Conservation (phyloP, 2,888 invertebrate species). For the Linnaemya tessellans region DNA sequence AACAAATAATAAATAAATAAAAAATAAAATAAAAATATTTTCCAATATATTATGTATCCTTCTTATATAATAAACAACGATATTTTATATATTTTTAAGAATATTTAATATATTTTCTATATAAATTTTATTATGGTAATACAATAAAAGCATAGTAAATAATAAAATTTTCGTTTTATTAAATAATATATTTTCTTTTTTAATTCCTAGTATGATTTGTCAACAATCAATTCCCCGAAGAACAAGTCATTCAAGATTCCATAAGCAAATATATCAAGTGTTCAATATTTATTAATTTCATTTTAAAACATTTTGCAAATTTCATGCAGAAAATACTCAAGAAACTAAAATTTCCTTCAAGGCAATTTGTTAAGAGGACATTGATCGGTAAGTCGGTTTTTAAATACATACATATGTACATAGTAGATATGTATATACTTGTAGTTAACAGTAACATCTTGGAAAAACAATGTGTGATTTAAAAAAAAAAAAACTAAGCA, state of each 20-base stretch:
- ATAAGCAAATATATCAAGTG: background rate
- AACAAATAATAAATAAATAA: slow-evolving; percentile 12
- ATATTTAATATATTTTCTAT: slow-evolving; percentile 50
- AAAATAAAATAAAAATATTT: slow-evolving; percentile 3
- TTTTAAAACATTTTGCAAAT: background rate
- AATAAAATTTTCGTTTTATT: slow-evolving; percentile 54
- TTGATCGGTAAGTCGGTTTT: slow-evolving; percentile 33
- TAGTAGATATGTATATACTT: too few species aligned
- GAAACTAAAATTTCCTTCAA: background rate
- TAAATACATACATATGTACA: too few species aligned
- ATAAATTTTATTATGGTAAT: slow-evolving; percentile 51
- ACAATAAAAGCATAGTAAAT: slow-evolving; percentile 53
- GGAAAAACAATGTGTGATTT: background rate
- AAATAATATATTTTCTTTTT: slow-evolving; percentile 14
- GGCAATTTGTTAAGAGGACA: background rate
- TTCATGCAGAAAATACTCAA: background rate
- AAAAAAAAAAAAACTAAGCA: background rate
- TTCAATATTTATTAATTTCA: background rate
- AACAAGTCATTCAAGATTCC: slow-evolving; percentile 21
- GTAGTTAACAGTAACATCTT: background rate
- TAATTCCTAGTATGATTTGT: slow-evolving; percentile 39
- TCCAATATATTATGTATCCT: slow-evolving; percentile 3
- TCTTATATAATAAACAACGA: slow-evolving; percentile 56
- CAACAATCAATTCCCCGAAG: slow-evolving; percentile 22
- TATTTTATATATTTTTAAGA: slow-evolving; percentile 60